Conservation (phyloP, 2,797 vertebrate species). For the Myotis pilosus region DNA sequence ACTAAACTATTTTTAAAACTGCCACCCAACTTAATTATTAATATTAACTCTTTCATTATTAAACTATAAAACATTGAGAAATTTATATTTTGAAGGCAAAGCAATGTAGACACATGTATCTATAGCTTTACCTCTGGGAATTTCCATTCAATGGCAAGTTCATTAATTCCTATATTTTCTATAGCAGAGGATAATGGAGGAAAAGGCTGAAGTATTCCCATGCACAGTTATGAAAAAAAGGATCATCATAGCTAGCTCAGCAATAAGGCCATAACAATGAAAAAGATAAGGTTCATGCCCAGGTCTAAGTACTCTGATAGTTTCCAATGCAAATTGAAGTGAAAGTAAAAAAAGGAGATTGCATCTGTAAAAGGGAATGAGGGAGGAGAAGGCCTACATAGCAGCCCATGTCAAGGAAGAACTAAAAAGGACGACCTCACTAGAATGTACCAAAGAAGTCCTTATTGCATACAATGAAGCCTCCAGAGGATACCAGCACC, state of each 20-base stretch:
- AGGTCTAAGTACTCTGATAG: not conserved
- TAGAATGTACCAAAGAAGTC: not conserved
- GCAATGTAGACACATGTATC: not conserved
- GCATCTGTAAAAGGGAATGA: not conserved
- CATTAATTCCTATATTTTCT: not conserved
- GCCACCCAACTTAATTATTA: not conserved
- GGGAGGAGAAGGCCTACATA: not conserved
- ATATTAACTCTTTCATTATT: not conserved
- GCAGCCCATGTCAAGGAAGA: not conserved
- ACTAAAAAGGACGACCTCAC: not conserved
- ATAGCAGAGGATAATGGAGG: not conserved
- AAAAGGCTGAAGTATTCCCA: not conserved
- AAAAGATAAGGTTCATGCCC: not conserved
- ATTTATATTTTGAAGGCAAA: slow-evolving; percentile 34
- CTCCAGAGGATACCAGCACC: not conserved
- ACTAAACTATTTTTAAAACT: slow-evolving; percentile 16
- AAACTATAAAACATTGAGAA: not conserved
- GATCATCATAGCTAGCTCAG: not conserved
- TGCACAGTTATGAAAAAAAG: not conserved
- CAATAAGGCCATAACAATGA: not conserved
- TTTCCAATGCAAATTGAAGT: not conserved
- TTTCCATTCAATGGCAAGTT: not conserved
- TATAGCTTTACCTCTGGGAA: not conserved
- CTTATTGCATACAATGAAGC: not conserved
- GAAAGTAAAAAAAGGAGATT: not conserved